Base-by-base conservation (phyloP, 2,888 invertebrate species). In the Graphium colonna region DNA sequence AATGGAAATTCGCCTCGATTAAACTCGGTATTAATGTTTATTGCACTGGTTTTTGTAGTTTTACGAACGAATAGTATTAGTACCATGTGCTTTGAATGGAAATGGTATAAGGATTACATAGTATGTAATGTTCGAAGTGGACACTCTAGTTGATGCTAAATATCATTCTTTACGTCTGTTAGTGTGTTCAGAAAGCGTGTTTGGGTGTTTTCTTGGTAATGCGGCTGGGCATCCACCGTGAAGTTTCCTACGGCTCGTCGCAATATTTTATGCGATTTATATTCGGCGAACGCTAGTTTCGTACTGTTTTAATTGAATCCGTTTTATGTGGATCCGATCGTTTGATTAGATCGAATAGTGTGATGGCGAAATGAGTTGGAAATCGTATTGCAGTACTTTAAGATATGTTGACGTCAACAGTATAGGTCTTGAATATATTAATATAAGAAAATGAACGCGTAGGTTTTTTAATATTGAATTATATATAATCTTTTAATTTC, bases 131-230 rank as follows among this genome's bases (percentile, higher is more conserved):
- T 21, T 21, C 21, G 21, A 40, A 31, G 13, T 42, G 18, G 38
- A 18, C 41, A 21, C 26, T 73, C 67, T 68, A 63, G 68, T 71
- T 62, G 68, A 61, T 56, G 58, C 69, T 76, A 80, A 84, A 77
- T 84, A 82, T 76, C 67, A 78, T 79, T 81, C 76, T 84, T 79
- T 81, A 33, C 40, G 71, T 63, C 71, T 61, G 75, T 73, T 85
- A 83, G 69, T 65, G 82, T 83, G 88, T 79, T 77, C 87, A 87
- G 88, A 88, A 88, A 88, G 88, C 87, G 87, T 88, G 78, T 71
- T 77, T 74, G 65, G 79, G 78, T 74, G 82, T 73, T 73, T 31
- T 73, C 69, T 71, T 80, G 77, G 79, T 82, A 85, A 86, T 82
- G 77, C 77, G 57, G 60, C 60, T 62, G 69, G 65, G 70, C 75